Base-by-base conservation (phyloP, 92 coral and sea anemone genomes). In the Epizoanthus stellaris region DNA sequence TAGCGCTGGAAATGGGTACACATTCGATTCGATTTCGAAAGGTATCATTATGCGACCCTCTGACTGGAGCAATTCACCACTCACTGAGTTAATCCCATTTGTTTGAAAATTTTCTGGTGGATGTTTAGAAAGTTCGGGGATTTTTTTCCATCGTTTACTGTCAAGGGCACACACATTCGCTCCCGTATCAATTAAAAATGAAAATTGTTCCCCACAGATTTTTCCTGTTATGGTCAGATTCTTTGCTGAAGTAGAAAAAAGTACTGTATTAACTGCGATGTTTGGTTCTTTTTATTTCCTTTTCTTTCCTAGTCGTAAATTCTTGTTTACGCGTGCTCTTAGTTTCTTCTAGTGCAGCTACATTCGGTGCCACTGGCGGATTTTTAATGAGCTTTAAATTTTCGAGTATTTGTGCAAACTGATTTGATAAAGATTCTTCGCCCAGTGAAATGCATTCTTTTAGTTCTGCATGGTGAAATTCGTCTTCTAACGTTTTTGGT, bases 81-180 rank as follows among this genome's bases (percentile, higher is more conserved):
- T 84, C 12, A 65, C 73, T 1, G 81, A 71, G 59, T 16, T 75
- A 11, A 89, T 67, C 1, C 56, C 64, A 7, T 64, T 68, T 17
- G 81, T 43, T 23, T 15, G 20, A 3, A 77, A 70, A 17, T 45
- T 67, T 30, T 23, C 42, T 0, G 88, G 80, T 10, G 85, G 61
- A 25, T 80, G 85, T n/a, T 72, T 77, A 6, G 77, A 30, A 7
- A 70, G 52, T 14, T 56, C 58, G 25, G 89, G 84, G 47, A 85
- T 39, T 73, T 47, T 62, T 69, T 70, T 56, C 87, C 82, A 85
- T 56, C 85, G 80, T 20, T 80, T 85, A 0, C 80, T 67, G 67
- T 76, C 34, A 10, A 85, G 66, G 2, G 89, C 92, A 45, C 75
- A 71, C 40, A 85, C 81, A 52, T 75, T 86, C 5, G 89, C 89